These are phyloP conservation scores for Megaceryle alcyon DNA, from an alignment of 2,797 vertebrate species.

Conservation along the genomic window DNA sequence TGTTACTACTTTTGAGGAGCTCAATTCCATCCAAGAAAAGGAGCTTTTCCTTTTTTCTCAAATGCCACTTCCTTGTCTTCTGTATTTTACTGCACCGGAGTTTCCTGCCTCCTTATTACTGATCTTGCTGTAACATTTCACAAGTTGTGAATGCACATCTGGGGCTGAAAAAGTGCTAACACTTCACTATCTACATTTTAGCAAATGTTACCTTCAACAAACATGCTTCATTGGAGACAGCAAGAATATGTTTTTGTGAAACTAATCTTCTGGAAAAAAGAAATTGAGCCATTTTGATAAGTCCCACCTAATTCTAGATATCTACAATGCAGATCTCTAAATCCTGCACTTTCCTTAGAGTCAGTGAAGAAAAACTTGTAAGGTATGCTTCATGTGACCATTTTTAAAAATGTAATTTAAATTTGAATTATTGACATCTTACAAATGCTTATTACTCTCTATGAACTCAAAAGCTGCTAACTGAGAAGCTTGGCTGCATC, in stretches of 20 bases:
- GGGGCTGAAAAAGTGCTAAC: neutral
- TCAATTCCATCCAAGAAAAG: neutral
- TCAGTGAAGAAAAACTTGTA: neutral
- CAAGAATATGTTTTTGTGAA: neutral
- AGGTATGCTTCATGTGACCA: neutral
- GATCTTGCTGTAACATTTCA: neutral
- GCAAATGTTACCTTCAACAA: neutral
- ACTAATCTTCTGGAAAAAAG: slow-evolving; percentile 4
- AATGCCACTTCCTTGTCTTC: neutral
- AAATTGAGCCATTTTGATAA: neutral
- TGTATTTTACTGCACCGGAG: neutral
- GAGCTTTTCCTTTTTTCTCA: neutral
- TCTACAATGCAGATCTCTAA: neutral
- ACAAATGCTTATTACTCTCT: neutral
- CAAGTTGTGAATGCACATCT: neutral
- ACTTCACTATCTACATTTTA: neutral
- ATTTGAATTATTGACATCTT: neutral
- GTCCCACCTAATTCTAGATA: neutral
- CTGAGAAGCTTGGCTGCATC: neutral
- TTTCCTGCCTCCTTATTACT: neutral
- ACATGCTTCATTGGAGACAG: neutral
- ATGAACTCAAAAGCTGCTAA: neutral
- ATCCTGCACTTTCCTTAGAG: neutral
- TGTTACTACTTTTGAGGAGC: neutral
- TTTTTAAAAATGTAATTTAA: neutral